Conservation (phyloP, 2,113 vertebrate species). For the Notothenia coriiceps region DNA sequence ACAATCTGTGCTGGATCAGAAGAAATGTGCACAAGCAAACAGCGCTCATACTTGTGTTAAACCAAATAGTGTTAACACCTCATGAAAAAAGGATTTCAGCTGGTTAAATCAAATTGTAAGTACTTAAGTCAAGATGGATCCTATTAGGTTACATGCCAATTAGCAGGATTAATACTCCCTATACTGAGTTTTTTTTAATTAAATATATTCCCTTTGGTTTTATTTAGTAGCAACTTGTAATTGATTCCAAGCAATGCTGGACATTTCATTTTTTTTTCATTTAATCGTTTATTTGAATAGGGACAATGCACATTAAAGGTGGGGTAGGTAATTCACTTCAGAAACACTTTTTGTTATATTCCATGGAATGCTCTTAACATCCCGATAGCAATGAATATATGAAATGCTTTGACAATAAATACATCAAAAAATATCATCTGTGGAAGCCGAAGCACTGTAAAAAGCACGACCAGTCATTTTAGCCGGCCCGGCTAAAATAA, state of each 20-base stretch:
- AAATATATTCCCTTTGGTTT: background rate
- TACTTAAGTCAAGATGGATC: background rate
- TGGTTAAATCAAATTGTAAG: background rate
- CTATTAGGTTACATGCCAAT: background rate
- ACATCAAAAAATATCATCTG: no score
- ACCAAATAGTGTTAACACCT: background rate
- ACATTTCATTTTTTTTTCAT: no score
- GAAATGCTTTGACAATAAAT: no score
- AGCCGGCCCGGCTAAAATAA: no score
- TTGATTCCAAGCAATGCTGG: background rate
- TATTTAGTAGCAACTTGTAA: background rate
- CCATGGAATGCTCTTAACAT: no score
- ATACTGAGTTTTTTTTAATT: background rate
- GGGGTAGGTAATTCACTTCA: no score
- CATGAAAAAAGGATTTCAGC: background rate
- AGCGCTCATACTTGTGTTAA: background rate
- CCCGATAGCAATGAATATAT: no score
- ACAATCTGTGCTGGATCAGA: slow-evolving; percentile 63
- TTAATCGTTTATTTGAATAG: no score
- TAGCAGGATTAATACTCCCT: background rate
- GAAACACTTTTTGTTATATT: no score
- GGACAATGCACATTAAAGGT: background rate
- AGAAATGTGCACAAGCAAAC: slow-evolving; percentile 17
- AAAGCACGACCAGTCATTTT: no score
- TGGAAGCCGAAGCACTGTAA: no score